Base-by-base conservation (phyloP, 2,888 invertebrate genomes). In the Eupithecia centaureata region DNA sequence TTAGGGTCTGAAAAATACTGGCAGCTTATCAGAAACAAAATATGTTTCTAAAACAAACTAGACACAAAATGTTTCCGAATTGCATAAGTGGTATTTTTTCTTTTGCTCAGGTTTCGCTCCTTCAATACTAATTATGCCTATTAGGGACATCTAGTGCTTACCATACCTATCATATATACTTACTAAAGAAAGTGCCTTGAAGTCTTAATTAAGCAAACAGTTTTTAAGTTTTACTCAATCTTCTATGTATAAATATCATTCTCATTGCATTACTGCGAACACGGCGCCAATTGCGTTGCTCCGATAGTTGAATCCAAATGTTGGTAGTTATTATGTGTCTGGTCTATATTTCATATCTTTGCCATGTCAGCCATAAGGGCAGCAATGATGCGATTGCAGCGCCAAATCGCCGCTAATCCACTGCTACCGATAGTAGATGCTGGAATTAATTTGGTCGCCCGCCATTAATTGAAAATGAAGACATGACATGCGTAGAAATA, bases 341-440 rank as follows among this genome's bases (percentile, higher is more conserved):
- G 22, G 47, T 47, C 47, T 47, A 18, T 35, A 73, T 77, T 74
- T 18, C 13, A 47, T 22, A 25, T 90, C 87, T 89, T 76, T 89
- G 88, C 2, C 68, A 33, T 75, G 73, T 76, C 76, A 76, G 81
- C 47, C 47, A 47, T 47, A 22, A 22, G 47, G 47, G 75, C 80
- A 85, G 79, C 80, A 80, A 87, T 87, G 86, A 88, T 81, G 83
- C 82, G 87, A 90, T 87, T 87, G 86, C 83, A 82, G 79, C 77
- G 86, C 88, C 91, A 89, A 91, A 92, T 92, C 88, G 90, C 78
- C 85, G 82, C 75, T 91, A 92, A 92, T 92, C 90, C 87, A 79
- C 85, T 86, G 27, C 27, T 1, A 86, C 88, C 84, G 83, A n/a
- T n/a, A n/a, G n/a, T n/a, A 90, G 89, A 89, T 86, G 85, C 79